Evolutionary conservation across 2,113 vertebrate species (phyloP).

Genomic region (Campylomormyrus numenius): DNA sequence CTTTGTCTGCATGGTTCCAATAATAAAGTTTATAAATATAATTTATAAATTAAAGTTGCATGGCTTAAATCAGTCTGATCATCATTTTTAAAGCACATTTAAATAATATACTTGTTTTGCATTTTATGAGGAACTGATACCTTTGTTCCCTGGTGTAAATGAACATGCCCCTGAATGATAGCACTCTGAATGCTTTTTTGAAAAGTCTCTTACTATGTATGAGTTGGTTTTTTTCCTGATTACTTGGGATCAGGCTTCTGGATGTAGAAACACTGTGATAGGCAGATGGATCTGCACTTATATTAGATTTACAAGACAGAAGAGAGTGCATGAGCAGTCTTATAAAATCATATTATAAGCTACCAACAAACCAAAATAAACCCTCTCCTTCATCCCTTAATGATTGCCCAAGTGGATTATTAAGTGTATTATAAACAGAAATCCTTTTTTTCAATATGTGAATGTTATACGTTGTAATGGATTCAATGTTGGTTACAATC

Average conservation of each 20-base stretch:
- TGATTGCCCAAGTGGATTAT: slow-evolving; percentile 53
- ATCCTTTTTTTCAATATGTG: not conserved
- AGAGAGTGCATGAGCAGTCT: not conserved
- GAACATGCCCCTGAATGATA: not conserved
- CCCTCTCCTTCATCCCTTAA: slow-evolving; percentile 48
- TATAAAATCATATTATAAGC: slow-evolving; percentile 4
- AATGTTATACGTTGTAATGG: not conserved
- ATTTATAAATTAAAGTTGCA: not conserved
- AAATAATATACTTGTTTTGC: not conserved
- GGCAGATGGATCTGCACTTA: not conserved
- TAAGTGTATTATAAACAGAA: slow-evolving; percentile 16
- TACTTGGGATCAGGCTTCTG: not conserved
- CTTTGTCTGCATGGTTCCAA: not conserved
- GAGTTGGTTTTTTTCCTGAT: not conserved
- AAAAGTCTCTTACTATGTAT: not conserved
- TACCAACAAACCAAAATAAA: slow-evolving; percentile 50
- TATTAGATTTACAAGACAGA: not conserved
- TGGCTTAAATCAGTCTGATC: not conserved
- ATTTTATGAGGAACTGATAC: not conserved
- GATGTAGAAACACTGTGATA: not conserved
- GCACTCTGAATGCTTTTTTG: not conserved
- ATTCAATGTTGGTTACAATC: not conserved
- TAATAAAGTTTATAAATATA: not conserved
- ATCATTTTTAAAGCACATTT: not conserved
- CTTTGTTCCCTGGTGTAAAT: not conserved